Evolutionary conservation across 2,113 vertebrate species (phyloP).

Genomic region (Hypanus sabinus): DNA sequence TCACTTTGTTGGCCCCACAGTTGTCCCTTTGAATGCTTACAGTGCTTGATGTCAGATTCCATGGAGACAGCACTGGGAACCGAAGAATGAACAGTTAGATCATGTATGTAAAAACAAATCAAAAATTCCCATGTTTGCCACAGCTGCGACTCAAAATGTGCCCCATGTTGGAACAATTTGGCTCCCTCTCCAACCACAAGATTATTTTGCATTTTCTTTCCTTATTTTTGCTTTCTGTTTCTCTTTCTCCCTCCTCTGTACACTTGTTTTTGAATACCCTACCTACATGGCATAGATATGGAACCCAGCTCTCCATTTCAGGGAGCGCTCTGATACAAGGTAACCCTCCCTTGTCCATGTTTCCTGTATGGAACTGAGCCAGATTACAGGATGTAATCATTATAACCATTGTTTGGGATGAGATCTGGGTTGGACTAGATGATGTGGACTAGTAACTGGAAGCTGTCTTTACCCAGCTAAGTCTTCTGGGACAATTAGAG

Average conservation of each 20-base stretch:
- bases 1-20: neutral
- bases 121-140: neutral
- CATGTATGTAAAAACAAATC: neutral
- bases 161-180: too few species aligned
- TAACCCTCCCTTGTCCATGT: neutral
- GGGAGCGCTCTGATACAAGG: neutral
- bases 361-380: neutral
- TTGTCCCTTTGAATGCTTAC: neutral
- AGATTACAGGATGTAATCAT: neutral
- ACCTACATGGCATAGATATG: neutral
- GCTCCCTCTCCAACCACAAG: too few species aligned
- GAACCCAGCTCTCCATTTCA: neutral
- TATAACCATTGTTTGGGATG: neutral
- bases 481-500: neutral
- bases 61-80: neutral
- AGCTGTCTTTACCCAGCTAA: neutral
- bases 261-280: neutral
- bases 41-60: neutral
- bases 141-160: neutral
- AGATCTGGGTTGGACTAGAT: neutral
- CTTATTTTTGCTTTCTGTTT: neutral
- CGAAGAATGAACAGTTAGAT: neutral
- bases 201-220: too few species aligned
- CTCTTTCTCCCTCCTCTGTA: neutral
- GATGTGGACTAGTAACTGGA: neutral